phyloP scores from a whole-genome alignment of 2,888 invertebrate genomes.

The Torymus aiolomorphi region DNA sequence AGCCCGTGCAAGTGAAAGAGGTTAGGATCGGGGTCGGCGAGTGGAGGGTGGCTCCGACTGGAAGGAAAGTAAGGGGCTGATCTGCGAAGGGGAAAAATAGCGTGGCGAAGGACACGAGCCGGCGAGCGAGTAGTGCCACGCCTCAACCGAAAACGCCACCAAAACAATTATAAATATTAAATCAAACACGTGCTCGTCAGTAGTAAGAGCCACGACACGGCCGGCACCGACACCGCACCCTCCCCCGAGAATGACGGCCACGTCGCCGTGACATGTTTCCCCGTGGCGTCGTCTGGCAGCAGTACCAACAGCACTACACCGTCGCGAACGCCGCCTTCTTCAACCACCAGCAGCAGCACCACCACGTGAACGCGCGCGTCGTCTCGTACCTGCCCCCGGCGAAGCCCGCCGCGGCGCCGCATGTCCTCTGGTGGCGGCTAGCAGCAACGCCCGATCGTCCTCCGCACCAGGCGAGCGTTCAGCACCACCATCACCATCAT shows the following conservation, averaged over 20 bases:
- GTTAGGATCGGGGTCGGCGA: too few relatives aligned
- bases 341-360: conserved; percentile 26
- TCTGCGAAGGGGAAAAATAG: too few relatives aligned
- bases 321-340: conserved; percentile 59
- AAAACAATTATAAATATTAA: too few relatives aligned
- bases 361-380: conserved; percentile 35
- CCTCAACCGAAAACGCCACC: too few relatives aligned
- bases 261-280: conserved; percentile 73
- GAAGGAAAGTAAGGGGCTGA: too few relatives aligned
- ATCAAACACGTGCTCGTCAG: too few relatives aligned
- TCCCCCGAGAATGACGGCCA: conserved; percentile 16
- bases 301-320: conserved; percentile 65
- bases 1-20: too few relatives aligned
- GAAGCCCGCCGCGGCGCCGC: conserved; percentile 45
- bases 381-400: conserved; percentile 4
- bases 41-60: too few relatives aligned
- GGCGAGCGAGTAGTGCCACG: too few relatives aligned
- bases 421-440: conserved; percentile 51
- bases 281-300: conserved; percentile 69
- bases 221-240: too few relatives aligned
- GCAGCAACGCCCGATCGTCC: conserved; percentile 20
- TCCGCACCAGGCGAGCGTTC: neutral
- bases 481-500: conserved; percentile 29
- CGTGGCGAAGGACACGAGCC: too few relatives aligned
- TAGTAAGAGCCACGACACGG: too few relatives aligned